These are phyloP conservation scores for Meriones psammophilus DNA, from an alignment of 2,797 vertebrate genomes.

Conservation along the genomic window DNA sequence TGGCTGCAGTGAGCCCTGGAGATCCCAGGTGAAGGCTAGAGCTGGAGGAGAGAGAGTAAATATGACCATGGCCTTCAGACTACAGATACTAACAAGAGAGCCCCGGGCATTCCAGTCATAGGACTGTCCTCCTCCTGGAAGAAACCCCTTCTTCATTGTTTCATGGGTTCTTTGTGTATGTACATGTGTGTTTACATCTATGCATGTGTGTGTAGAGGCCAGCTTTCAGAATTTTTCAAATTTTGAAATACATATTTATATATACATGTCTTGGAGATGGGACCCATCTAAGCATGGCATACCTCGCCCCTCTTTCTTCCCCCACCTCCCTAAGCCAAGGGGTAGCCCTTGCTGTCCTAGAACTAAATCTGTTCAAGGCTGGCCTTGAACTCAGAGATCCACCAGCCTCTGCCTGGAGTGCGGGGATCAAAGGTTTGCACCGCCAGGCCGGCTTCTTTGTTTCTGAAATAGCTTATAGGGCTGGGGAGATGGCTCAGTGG, in stretches of 20 bases:
- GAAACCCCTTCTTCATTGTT: neutral
- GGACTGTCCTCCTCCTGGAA: neutral
- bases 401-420: neutral
- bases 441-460: neutral
- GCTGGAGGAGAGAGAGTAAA: neutral
- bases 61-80: fast-evolving
- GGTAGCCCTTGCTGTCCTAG: neutral
- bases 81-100: too few relatives aligned
- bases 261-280: neutral
- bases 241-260: neutral
- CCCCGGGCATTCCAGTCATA: neutral
- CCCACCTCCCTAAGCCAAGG: neutral
- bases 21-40: neutral
- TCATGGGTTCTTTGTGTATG: neutral
- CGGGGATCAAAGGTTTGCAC: neutral
- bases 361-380: neutral
- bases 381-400: too few relatives aligned
- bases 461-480: neutral
- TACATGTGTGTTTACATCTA: neutral
- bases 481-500: neutral
- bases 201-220: neutral
- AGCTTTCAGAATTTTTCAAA: neutral
- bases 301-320: neutral
- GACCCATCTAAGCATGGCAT: neutral
- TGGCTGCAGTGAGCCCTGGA: fast-evolving